phyloP scores from a whole-genome alignment of 2,113 vertebrate genomes.

The Sprattus sprattus region DNA sequence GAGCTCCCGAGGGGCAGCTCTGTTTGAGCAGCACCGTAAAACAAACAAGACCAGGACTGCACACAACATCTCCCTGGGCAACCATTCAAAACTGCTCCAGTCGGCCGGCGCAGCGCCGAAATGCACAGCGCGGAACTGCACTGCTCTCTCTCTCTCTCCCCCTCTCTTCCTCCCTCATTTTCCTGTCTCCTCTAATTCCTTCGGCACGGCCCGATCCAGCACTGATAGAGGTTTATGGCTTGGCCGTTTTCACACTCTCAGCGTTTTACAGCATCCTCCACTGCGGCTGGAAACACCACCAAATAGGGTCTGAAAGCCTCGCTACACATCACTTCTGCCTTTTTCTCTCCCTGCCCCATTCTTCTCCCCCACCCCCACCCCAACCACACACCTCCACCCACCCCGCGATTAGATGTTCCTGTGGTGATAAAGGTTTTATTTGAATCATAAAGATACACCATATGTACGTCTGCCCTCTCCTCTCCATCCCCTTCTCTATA shows the following conservation, averaged over 20 bases:
- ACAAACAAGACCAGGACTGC: slow-evolving; percentile 2
- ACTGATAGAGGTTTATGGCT: not conserved
- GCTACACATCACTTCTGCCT: no score
- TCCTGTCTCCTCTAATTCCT: not conserved
- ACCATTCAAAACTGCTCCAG: not conserved
- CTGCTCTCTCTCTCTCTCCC: not conserved
- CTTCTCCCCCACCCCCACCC: not conserved
- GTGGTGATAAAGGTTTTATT: not conserved
- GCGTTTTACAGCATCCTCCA: not conserved
- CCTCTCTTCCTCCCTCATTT: not conserved
- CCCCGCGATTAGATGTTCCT: not conserved
- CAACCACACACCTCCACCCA: not conserved
- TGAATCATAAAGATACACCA: not conserved
- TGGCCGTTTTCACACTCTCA: not conserved
- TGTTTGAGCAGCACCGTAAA: not conserved
- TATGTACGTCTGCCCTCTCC: not conserved
- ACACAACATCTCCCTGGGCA: not conserved
- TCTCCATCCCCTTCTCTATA: not conserved
- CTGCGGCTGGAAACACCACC: not conserved
- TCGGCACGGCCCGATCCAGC: not conserved
- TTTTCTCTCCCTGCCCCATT: not conserved
- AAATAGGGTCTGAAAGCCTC: not conserved
- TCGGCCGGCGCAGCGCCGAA: not conserved
- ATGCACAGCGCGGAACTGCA: no score
- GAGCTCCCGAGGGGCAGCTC: not conserved